Evolutionary conservation across 1,140 invertebrate genomes (phyloP).

Genomic region (Carposina sasakii): DNA sequence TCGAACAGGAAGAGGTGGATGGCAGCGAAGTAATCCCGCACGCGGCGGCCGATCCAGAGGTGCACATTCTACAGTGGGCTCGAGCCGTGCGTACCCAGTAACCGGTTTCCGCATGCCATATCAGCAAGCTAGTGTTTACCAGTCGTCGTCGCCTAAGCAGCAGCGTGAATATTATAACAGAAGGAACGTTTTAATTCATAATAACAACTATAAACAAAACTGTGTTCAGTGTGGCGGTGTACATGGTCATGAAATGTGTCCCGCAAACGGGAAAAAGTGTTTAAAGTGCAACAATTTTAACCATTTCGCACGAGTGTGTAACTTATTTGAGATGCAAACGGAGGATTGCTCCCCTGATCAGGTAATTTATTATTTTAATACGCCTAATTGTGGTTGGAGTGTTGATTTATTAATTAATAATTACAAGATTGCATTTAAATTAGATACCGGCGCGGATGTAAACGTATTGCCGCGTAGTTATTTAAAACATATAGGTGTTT

Average conservation of each 20-base stretch:
- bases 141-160: too few relatives aligned
- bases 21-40: not conserved
- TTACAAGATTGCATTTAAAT: not conserved
- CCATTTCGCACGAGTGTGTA: conserved; percentile 9
- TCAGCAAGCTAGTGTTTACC: too few relatives aligned
- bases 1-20: not conserved
- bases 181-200: too few relatives aligned
- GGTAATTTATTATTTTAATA: not conserved
- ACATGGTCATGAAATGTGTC: not conserved
- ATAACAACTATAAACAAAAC: not conserved
- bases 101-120: too few relatives aligned
- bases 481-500: not conserved
- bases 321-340: not conserved
- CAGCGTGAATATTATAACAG: too few relatives aligned
- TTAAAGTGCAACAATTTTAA: not conserved
- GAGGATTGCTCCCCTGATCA: conserved; percentile 2
- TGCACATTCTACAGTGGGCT: not conserved
- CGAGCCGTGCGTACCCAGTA: not conserved
- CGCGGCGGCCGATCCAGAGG: not conserved
- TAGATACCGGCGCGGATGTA: conserved; percentile 8
- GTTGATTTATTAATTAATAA: conserved; percentile 3
- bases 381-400: not conserved
- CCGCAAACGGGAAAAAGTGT: conserved; percentile 4
- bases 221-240: not conserved
- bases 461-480: conserved; percentile 4